Conservation (phyloP, 2,797 vertebrate genomes). For the Pyrocephalus nanus region DNA sequence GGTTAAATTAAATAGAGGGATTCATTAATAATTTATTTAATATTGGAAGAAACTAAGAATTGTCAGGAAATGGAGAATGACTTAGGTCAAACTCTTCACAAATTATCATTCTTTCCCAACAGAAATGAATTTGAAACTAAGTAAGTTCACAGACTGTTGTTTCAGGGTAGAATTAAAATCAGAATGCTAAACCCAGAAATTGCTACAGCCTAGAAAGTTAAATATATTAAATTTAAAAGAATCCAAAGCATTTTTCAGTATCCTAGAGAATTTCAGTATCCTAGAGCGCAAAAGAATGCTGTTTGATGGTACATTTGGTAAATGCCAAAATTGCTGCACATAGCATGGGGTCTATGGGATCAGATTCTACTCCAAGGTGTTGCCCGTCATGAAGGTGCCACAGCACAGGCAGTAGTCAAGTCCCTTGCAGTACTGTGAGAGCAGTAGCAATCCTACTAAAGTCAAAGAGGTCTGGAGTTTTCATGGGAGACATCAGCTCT, state of each 20-base stretch:
- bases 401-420: neutral
- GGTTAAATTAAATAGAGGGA: constrained; percentile 55
- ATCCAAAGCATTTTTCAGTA: neutral
- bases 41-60: constrained; percentile 38
- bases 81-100: constrained; percentile 29
- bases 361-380: neutral
- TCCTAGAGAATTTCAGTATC: neutral
- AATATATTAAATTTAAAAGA: neutral
- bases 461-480: neutral
- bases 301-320: neutral
- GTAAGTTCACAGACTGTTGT: neutral
- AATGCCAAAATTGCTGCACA: neutral
- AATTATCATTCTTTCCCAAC: neutral
- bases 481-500: neutral
- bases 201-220: neutral
- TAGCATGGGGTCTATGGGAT: fast-evolving
- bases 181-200: neutral
- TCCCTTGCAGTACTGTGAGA: neutral
- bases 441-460: neutral
- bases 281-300: neutral
- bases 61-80: constrained; percentile 24
- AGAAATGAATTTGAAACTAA: constrained; percentile 24
- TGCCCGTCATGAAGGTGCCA: neutral
- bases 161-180: neutral
- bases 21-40: constrained; percentile 52